Evolutionary conservation across 2,797 vertebrate genomes (phyloP), one percentile per base, ranked within the genome.

Genomic region (Eulemur albifrons): DNA sequence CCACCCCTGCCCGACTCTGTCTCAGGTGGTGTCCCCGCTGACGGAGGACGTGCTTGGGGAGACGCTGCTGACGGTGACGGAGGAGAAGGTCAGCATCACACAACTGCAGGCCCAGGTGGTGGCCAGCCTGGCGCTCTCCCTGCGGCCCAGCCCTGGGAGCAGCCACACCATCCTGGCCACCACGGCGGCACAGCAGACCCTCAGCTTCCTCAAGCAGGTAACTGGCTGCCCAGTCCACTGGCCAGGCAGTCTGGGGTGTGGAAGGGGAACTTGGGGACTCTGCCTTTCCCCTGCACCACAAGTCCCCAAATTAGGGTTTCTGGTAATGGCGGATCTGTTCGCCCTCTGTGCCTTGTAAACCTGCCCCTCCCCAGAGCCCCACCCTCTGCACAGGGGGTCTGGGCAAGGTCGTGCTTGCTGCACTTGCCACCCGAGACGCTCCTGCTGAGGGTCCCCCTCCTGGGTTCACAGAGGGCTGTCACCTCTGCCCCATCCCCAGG

Each of bases 161-260:
- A 99, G 99, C 98, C 99, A 99, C 98, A 99, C 99, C 96, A 99
- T 99, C 98, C 98, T 99, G 2, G 99, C 99, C 97, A 99, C 99
- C 98, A 99, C 99, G 0, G 99, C 99, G 0, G 99, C 99, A 63
- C 98, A 99, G 87, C 99, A 99, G 98, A 99, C 99, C 4, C 99
- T 99, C 96, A 99, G 98, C 32, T 98, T 99, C 90, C 98, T 99
- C 93, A 99, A 99, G 98, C 99, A 99, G 99, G 99, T 99, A 99
- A 98, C 40, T 0, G 4, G 61, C 25, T 45, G 23, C 80, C n/a
- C 35, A 11, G 17, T 18, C 13, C n/a, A 5, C 75, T 35, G 23
- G 15, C 48, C 30, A 27, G 4, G 88, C 48, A 35, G 35, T 30
- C 18, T 12, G 32, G 30, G 50, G 43, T 25, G 1, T n/a, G 25